Base-by-base conservation (phyloP, 2,113 vertebrate species). In the Upupa epops region DNA sequence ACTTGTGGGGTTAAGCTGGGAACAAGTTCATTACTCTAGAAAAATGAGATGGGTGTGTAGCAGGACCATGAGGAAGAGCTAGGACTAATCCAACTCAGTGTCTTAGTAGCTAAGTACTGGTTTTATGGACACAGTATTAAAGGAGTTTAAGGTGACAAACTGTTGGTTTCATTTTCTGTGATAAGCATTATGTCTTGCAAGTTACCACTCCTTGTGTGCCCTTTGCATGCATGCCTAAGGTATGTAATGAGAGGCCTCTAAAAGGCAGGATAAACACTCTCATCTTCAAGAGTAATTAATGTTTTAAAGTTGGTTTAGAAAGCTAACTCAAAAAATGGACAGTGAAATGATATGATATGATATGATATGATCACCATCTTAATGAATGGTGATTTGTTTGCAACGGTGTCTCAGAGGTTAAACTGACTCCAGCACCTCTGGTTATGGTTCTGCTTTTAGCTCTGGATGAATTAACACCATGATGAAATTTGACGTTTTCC, bases 21-120 rank as follows among this genome's bases (percentile, higher is more conserved):
- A 82, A 87, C 78, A 80, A 85, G 74, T 79, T 89, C 61, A 82
- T 79, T 76, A 93, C 84, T 52, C 45, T 89, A 92, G 91, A 58
- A 70, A 75, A 95, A 85, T 42, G 66, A 82, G 81, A 85, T 55
- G 91, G 49, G 66, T 85, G 26, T 55, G 71, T 29, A 65, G 74
- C 66, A 79, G 84, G 82, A 70, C 34, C 73, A 84, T 66, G 86
- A 87, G 84, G 36, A 75, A 54, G 46, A 83, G 58, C 76, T 63
- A 83, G 59, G 40, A 59, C 13, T 80, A 87, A 80, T 83, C n/a
- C 46, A 70, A 5, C 63, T 70, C 48, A 28, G 25, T 48, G 42
- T 70, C 82, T 76, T 87, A 28, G 45, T 73, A 88, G 92, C 73
- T 52, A 85, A 70, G 16, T 26, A 24, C 36, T 58, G 22, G 60